Evolutionary conservation across 2,113 vertebrate genomes (phyloP), one percentile per base, ranked within the genome.

Genomic region (Corvus hawaiiensis): DNA sequence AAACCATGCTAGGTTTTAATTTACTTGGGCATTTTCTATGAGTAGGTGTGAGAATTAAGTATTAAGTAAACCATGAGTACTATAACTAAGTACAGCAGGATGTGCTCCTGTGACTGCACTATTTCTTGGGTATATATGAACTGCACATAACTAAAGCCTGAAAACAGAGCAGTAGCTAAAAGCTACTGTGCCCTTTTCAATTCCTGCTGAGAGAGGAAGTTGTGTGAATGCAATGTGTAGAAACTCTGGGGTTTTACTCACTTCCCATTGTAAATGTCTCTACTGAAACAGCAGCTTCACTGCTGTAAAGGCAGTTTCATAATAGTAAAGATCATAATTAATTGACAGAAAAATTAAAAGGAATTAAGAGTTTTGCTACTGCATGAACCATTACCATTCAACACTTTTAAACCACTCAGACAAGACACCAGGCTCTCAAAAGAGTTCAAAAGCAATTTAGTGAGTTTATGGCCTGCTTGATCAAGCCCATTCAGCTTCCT

Each of bases 171-270:
- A 59, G 56, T 4, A 80, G 33, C 33, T 77, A 68, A 84, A 68
- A 89, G 51, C 56, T 71, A 4, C 39, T 32, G 13, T 20, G 71
- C 4, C 44, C 20, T 75, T 84, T 67, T 55, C 77, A 74, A 2
- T 87, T 90, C 43, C 91, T 87, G 20, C 43, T 18, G 44, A 52
- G 63, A 63, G 71, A 89, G 89, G 93, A 96, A 94, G 91, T 64
- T 63, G 84, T 35, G 37, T 15, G 20, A 74, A 48, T 19, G 63
- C 51, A 69, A 30, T 0, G 19, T 23, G 41, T 28, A 86, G 74
- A 90, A 86, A 62, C 9, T 15, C 21, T n/a, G 32, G 18, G 16
- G 35, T 44, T 79, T 84, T 73, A 33, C 46, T 59, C 43, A 79
- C 87, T 96, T 96, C 91, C 90, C 72, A 10, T 2, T 43, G 37